Evolutionary conservation across 2,888 invertebrate genomes (phyloP), one percentile per base, ranked within the genome.

Genomic region (Odontothrips loti): DNA sequence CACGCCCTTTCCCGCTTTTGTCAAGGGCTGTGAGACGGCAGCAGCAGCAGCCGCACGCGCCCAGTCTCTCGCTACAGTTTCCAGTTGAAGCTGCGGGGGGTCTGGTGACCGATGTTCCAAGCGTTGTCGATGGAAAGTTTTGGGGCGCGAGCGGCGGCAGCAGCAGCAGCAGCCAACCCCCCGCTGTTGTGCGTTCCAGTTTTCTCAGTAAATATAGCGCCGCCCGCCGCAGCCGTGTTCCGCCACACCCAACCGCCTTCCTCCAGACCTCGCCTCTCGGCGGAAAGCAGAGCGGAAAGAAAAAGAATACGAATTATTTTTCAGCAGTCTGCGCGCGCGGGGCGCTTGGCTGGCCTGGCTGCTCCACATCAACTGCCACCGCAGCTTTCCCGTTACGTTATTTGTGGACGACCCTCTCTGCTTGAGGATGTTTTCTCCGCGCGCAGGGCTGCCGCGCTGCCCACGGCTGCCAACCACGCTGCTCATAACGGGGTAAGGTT

Each of bases 141-240:
- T 27, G 68, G 23, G 11, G 23, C 68, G 68, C 68, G 23, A 20
- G 20, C 58, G 58, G 58, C 34, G 6, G 34, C 34, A 6, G 34
- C 2, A 20, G 20, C 58, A 15, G 58, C 34, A 43, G 34, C 34
- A 6, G 34, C 2, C 34, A 2, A 11, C 58, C 68, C 23, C 23
- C 68, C 23, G 23, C 68, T 75, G 68, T 75, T 75, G 68, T 75
- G 68, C 68, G 9, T 17, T 58, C 27, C 68, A 75, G 68, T 75
- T 75, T 75, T 75, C 68, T 75, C 68, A 23, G 68, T 75, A 75
- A 75, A 75, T 75, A 75, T 58, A 15, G 11, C 58, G 58, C 68
- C n/a, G 68, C 68, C 12, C 63, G n/a, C 63, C 63, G 68, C 68
- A 11, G 68, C 68, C n/a, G 58, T 17, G 51, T 12, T 51, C 51